A percentile compares a stretch with the other conserved stretches of the same genome.
Evolutionary conservation across 2,888 invertebrate species (phyloP).

Genomic region (Leucania comma): DNA sequence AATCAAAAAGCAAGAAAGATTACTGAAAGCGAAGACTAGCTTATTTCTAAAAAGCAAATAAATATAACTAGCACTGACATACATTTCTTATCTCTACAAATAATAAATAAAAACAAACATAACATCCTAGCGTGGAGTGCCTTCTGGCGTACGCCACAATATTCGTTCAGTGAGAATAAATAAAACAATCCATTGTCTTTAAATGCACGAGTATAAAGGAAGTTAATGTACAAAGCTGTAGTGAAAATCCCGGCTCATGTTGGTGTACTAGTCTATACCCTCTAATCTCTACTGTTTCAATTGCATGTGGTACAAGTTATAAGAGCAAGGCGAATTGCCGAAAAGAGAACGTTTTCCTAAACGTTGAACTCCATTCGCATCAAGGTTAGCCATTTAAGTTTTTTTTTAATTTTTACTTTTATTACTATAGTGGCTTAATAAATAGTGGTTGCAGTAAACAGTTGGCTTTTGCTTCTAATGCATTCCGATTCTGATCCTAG

Average conservation of each 20-base stretch:
- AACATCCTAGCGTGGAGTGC: slow-evolving; percentile 18
- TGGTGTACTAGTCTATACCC: slow-evolving; percentile 81
- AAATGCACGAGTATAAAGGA: slow-evolving; percentile 86
- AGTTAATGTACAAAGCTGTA: slow-evolving; percentile 87
- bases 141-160: slow-evolving; percentile 52
- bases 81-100: neutral
- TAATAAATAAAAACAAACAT: neutral
- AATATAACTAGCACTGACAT: neutral
- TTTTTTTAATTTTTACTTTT: neutral
- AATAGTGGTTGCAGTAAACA: no score
- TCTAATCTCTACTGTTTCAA: slow-evolving; percentile 81
- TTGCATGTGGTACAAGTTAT: slow-evolving; percentile 63
- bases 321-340: slow-evolving; percentile 16
- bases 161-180: slow-evolving; percentile 70
- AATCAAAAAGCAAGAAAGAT: no score
- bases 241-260: slow-evolving; percentile 83
- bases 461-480: no score
- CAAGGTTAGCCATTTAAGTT: no score
- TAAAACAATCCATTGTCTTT: slow-evolving; percentile 82
- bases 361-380: no score
- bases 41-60: neutral
- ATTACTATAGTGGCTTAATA: no score
- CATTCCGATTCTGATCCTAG: no score
- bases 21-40: no score
- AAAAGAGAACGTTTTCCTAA: neutral